Evolutionary conservation across 1,140 invertebrate species (phyloP).

Genomic region (Drosophila repleta): DNA sequence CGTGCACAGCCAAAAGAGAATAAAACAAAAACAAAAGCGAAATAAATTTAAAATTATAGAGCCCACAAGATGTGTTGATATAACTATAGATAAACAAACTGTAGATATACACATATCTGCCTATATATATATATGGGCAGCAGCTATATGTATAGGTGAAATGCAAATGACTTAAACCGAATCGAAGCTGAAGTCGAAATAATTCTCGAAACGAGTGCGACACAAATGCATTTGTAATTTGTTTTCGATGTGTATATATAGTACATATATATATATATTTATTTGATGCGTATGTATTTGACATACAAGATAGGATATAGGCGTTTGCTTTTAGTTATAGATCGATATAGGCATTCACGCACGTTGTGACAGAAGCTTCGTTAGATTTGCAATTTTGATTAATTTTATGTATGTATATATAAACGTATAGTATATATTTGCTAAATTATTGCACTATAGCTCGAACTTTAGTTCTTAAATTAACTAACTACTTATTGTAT

Average conservation of each 20-base stretch:
- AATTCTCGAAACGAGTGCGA: constrained; percentile 47
- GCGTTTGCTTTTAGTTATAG: constrained; percentile 12
- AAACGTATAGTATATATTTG: not conserved
- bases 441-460: constrained; percentile 66
- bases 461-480: constrained; percentile 30
- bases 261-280: constrained; percentile 52
- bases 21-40: not conserved
- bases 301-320: constrained; percentile 17
- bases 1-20: constrained; percentile 57
- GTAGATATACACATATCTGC: not conserved
- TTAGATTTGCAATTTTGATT: constrained; percentile 19
- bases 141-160: constrained; percentile 5
- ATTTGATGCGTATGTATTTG: constrained; percentile 24
- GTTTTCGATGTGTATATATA: too few relatives aligned
- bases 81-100: constrained; percentile 17
- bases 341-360: constrained; percentile 15
- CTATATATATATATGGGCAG: not conserved
- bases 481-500: constrained; percentile 47
- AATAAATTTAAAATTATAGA: constrained; percentile 20
- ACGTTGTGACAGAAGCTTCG: constrained; percentile 27
- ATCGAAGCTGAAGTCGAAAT: constrained; percentile 26
- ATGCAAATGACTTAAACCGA: constrained; percentile 9
- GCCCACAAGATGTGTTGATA: constrained; percentile 31
- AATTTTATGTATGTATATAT: constrained; percentile 5
- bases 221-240: constrained; percentile 65